These are phyloP conservation scores for Amblyopsis hoosieri DNA, from an alignment of 2,797 vertebrate species.

Conservation along the genomic window DNA sequence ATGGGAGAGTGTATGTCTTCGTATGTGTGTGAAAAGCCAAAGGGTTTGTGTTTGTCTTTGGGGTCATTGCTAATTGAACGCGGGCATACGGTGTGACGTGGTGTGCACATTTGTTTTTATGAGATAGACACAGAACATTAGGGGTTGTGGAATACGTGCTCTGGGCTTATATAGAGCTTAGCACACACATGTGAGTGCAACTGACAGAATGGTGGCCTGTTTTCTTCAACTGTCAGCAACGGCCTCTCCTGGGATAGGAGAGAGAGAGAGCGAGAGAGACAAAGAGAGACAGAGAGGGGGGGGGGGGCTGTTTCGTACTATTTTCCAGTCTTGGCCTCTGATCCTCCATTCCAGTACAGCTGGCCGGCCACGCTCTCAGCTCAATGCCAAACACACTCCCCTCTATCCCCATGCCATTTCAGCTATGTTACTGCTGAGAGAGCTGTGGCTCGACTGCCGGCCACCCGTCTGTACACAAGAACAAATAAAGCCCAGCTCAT, in stretches of 20 bases:
- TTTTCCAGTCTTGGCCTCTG: slow-evolving; percentile 49
- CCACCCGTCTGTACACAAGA: slow-evolving; percentile 47
- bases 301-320: slow-evolving; percentile 32
- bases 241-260: slow-evolving; percentile 40
- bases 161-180: slow-evolving; percentile 22
- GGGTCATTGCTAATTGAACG: neutral
- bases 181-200: slow-evolving; percentile 48
- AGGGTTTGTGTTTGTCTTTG: neutral
- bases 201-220: slow-evolving; percentile 55
- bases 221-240: slow-evolving; percentile 55
- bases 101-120: neutral
- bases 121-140: neutral
- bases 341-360: slow-evolving; percentile 48
- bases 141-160: slow-evolving; percentile 6
- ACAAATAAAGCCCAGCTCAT: slow-evolving; percentile 67
- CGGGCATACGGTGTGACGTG: neutral
- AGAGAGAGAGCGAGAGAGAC: neutral
- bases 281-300: slow-evolving; percentile 1
- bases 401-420: slow-evolving; percentile 65
- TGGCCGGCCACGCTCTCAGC: slow-evolving; percentile 56
- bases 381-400: slow-evolving; percentile 60
- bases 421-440: slow-evolving; percentile 60
- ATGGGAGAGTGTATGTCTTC: slow-evolving; percentile 38
- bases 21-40: slow-evolving; percentile 1
- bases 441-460: slow-evolving; percentile 57